phyloP scores from a whole-genome alignment of 2,888 invertebrate genomes.

The Odontocolon sp. region DNA sequence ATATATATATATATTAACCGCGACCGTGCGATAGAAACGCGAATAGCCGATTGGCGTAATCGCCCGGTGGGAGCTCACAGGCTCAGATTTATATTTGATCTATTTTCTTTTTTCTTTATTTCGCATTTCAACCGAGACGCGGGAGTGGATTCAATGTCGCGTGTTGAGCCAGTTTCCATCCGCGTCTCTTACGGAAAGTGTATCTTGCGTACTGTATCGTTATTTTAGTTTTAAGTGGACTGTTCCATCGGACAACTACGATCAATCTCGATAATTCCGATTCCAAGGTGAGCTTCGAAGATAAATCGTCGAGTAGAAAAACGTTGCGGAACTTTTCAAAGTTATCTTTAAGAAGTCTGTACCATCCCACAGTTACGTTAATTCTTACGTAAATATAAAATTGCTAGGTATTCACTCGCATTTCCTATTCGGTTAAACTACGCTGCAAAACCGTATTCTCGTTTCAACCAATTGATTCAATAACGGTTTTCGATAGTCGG shows the following conservation, averaged over 20 bases:
- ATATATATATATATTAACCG: slow-evolving; percentile 23
- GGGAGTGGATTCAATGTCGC: slow-evolving; percentile 20
- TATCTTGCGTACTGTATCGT: slow-evolving; percentile 48
- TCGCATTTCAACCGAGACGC: slow-evolving; percentile 8
- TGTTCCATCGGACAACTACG: slow-evolving; percentile 22
- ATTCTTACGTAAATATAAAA: slow-evolving; percentile 20
- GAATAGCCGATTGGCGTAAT: slow-evolving; percentile 20
- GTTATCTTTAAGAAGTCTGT: neutral
- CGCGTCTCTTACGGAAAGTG: slow-evolving; percentile 41
- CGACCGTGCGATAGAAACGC: neutral
- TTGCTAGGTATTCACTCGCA: neutral
- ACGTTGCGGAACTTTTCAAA: neutral
- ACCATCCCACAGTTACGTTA: neutral
- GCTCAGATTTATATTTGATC: slow-evolving; percentile 55
- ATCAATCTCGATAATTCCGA: slow-evolving; percentile 22
- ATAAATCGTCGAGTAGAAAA: neutral
- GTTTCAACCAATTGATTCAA: too few relatives aligned
- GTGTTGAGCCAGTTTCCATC: neutral
- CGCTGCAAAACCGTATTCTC: too few relatives aligned
- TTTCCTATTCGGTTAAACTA: neutral
- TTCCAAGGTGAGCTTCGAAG: slow-evolving; percentile 30
- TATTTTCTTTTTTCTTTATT: slow-evolving; percentile 28
- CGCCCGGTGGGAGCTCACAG: slow-evolving; percentile 40
- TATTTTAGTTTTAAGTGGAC: slow-evolving; percentile 53
- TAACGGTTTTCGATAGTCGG: too few relatives aligned